Evolutionary conservation across 2,113 vertebrate genomes (phyloP), one percentile per base, ranked within the genome.

Genomic region (Lanius collurio): DNA sequence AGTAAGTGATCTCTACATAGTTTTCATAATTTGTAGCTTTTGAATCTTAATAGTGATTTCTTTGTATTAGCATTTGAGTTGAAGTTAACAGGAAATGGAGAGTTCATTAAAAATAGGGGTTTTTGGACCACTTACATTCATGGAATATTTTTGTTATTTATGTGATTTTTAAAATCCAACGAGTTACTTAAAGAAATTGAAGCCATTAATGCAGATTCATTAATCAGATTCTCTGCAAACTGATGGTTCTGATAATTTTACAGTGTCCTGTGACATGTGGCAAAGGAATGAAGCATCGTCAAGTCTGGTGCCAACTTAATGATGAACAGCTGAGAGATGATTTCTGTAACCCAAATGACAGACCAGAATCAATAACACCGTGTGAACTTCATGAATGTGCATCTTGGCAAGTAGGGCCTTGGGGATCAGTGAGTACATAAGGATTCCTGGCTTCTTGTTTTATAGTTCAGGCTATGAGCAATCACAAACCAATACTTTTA

Each of bases 231-330:
- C 53, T 86, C 81, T 56, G 50, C 37, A 62, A 59, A 71, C 15
- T 39, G 41, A 33, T 79, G 10, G 55, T 55, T 79, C 12, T 94
- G 55, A 55, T 77, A 69, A 92, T 82, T 60, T 96, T 92, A 41
- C 92, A 99, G 99, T 99, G 99, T 87, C 92, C 98, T 87, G 99
- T 98, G 83, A 99, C 99, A 9, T 99, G 99, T 97, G 99, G 99
- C 47, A 99, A 98, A 95, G 99, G 99, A 47, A 96, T 95, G 93
- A 98, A 97, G 47, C 99, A 98, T 97, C 96, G 99, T 41, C 98
- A 98, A 88, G 98, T 99, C 37, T 98, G 97, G 96, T 99, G 99
- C 96, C 98, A 97, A 33, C 70, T 98, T 65, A 97, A 97, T 47
- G 98, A 98, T 39, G 98, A 99, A 59, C 97, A 96, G 68, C 90